Base-by-base conservation (phyloP, 1,140 invertebrate genomes). In the Akabosia matsudoensis region DNA sequence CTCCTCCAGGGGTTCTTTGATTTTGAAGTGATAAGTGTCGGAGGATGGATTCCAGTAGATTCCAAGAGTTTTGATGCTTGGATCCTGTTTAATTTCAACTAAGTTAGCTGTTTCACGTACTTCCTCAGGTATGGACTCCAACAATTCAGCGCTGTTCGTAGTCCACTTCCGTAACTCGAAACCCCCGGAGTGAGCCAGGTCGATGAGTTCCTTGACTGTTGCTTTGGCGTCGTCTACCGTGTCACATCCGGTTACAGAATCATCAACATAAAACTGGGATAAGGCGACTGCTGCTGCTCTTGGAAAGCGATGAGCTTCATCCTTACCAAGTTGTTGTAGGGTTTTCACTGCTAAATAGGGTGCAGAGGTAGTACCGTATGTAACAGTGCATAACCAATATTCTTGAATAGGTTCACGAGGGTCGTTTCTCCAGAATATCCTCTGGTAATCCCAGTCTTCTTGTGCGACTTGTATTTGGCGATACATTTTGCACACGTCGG, bases 171-270 rank as follows among this genome's bases (percentile, higher is more conserved):
- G 45, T 52, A 52, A 52, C n/a, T 52, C 45, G n/a, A 52, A 52
- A 14, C n/a, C n/a, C 13, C 13, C 45, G n/a, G 13, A 52, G 45
- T 52, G 13, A 24, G 80, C 70, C 14, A 82, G 18, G 7, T 16
- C n/a, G 18, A 34, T 74, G 7, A 64, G 16, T 70, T 70, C 73
- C 7, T 64, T 33, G 4, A 28, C 70, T 22, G 78, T 18, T 64
- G 74, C 22, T 37, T 71, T 18, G 24, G 81, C 73, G 16, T 71
- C 52, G 26, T 56, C 26, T 2, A 79, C 24, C 7, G 61, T 45
- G 37, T 78, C 31, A 22, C 1, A 45, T 28, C 79, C 73, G 56
- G 30, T 56, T 10, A 78, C 1, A 10, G 70, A 33, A 70, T 79
- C 74, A 52, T 52, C 45, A 14, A 52, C n/a, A 52, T 52, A 52